Evolutionary conservation across 2,888 invertebrate genomes (phyloP).

Genomic region (Tipula unca): DNA sequence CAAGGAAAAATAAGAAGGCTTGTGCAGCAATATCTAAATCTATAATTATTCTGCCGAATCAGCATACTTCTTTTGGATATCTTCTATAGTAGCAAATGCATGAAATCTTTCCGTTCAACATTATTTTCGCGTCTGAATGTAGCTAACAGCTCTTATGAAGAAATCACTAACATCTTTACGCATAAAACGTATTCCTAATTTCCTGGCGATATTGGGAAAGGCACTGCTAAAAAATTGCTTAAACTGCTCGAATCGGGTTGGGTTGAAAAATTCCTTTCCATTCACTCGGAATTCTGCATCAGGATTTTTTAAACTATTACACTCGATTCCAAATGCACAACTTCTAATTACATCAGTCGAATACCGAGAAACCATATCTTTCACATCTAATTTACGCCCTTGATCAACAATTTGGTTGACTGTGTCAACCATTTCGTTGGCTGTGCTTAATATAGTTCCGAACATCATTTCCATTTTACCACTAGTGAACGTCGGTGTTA

Average conservation of each 20-base stretch:
- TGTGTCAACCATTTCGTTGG: conserved; percentile 27
- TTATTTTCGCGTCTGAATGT: conserved; percentile 35
- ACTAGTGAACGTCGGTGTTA: conserved; percentile 44
- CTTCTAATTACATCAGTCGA: neutral
- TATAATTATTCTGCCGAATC: conserved; percentile 30
- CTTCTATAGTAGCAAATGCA: conserved; percentile 42
- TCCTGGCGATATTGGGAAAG: conserved; percentile 29
- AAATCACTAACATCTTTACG: conserved; percentile 33
- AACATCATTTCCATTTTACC: conserved; percentile 46
- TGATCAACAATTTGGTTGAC: neutral
- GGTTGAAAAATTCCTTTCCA: conserved; percentile 29
- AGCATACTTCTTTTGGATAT: conserved; percentile 42
- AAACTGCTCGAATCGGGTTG: conserved; percentile 19
- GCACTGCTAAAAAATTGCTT: conserved; percentile 28
- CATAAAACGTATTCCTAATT: conserved; percentile 28
- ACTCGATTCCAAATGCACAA: neutral
- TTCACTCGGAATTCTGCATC: conserved; percentile 21
- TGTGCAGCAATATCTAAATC: conserved; percentile 46
- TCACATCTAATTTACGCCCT: neutral
- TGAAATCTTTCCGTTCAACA: conserved; percentile 42
- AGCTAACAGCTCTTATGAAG: conserved; percentile 36
- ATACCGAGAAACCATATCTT: neutral
- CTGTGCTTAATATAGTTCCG: conserved; percentile 33
- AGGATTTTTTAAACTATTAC: neutral
- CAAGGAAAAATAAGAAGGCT: conserved; percentile 46